Conservation (phyloP, 2,797 vertebrate species). For the Triplophysa bombifrons region DNA sequence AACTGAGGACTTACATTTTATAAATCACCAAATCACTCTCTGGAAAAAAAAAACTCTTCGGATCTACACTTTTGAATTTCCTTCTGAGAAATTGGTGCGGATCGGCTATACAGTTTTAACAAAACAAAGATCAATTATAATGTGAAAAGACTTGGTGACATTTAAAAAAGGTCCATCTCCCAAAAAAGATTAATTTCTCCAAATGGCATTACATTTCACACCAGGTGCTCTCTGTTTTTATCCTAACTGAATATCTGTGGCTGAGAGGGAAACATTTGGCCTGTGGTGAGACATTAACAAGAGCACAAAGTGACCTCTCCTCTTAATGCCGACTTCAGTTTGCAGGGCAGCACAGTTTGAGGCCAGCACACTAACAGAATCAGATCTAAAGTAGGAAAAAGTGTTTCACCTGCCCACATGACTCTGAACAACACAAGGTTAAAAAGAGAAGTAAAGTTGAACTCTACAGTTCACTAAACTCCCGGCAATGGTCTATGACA, state of each 20-base stretch:
- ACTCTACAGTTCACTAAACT: constrained; percentile 36
- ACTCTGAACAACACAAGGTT: constrained; percentile 53
- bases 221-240: constrained; percentile 37
- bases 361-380: constrained; percentile 55
- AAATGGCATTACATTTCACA: constrained; percentile 33
- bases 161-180: neutral
- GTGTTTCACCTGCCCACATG: constrained; percentile 45
- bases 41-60: too few relatives aligned
- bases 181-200: neutral
- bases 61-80: neutral
- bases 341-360: constrained; percentile 56
- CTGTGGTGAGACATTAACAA: constrained; percentile 53
- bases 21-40: too few relatives aligned
- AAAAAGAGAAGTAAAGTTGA: constrained; percentile 49
- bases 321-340: constrained; percentile 48
- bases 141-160: neutral
- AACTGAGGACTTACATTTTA: too few relatives aligned
- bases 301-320: constrained; percentile 56
- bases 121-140: neutral
- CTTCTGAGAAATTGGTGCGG: neutral
- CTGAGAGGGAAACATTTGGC: constrained; percentile 42
- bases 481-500: neutral
- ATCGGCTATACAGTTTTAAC: neutral
- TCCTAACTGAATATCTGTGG: constrained; percentile 24
- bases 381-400: constrained; percentile 40